Evolutionary conservation across 2,888 invertebrate species (phyloP), one percentile per base, ranked within the genome.

Genomic region (Plemyria rubiginata): DNA sequence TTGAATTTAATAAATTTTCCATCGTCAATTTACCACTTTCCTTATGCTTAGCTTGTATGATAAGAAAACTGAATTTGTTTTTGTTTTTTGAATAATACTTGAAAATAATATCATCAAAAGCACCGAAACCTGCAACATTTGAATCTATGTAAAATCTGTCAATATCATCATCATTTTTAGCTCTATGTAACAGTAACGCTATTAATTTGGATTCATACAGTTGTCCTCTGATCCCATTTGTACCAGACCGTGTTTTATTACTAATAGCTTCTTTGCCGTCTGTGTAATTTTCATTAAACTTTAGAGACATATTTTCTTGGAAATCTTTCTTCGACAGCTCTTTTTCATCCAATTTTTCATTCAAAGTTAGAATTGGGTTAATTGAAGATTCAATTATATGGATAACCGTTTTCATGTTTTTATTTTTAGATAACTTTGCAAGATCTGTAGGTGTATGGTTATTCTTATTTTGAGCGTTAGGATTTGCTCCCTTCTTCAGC

Each of bases 21-120:
- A 29, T 50, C 0, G 58, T 62, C 12, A 62, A 6, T 54, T 54
- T 58, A 28, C 50, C 38, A 28, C 50, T 16, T n/a, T 51, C 57
- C n/a, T 29, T 54, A 36, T 62, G 62, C 45, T 76, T 76, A 5
- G 70, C 72, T 70, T 76, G 76, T 15, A 76, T 22, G 22, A 75
- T 75, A 15, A 74, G 36, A 4, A 72, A 60, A 51, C 48, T 70
- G 5, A 64, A 40, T 51, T 63, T 62, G 32, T 56, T 15, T 16
- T 41, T 12, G n/a, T 60, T 58, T 36, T 56, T 66, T 36, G 58
- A 65, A 36, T 48, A 41, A 50, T 73, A 76, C 29, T 62, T 74
- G 5, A 76, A 70, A 38, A 68, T 40, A 12, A 75, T 70, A 38
- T 76, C 76, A 65, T 76, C 76, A 40, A 76, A 71, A 51, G 71